Evolutionary conservation across 1,140 invertebrate genomes (phyloP), one percentile per base, ranked within the genome.

Genomic region (Caenorhabditis briggsae): DNA sequence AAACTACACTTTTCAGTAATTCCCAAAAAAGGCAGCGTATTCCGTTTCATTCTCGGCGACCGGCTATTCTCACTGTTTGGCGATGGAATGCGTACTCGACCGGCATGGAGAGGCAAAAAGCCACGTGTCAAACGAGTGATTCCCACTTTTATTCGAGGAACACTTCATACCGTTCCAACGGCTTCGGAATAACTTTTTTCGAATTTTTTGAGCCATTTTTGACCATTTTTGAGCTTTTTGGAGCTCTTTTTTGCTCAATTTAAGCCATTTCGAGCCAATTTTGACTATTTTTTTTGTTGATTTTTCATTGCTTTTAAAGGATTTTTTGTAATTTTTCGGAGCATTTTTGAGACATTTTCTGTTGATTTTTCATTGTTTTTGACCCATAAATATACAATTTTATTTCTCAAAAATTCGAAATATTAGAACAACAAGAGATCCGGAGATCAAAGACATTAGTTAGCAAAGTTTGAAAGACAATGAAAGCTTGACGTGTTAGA

Each of bases 51-150:
- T 18, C 12, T 87, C n/a, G 59, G 58, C 20, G 82, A 56, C n/a
- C 86, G 82, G 20, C 84, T 87, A 41, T 84, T 87, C 50, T 65
- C 82, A 3, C n/a, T 87, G 14, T 87, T 87, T 48, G 86, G 86
- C 16, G 86, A 87, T 50, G 86, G 84, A 46, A 87, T 87, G 82
- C 50, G 86, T 12, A 56, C 59, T 14, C 84, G 74, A 18, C 86
- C 86, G 56, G 46, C 48, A 41, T 74, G 58, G 55, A 61, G 86
- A 12, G 86, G 86, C 8, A 87, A 84, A 20, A 84, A 84, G 55
- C 55, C 58, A 53, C 61, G 83, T 53, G n/a, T 85, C n/a, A 70
- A 83, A n/a, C 64, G 55, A 46, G 55, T 61, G 5, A 33, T 87
- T 8, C 86, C 86, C 12, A 56, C 85, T 9, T 87, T 84, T 23